Conservation (phyloP, 2,113 vertebrate species). For the Leucoraja erinaceus region DNA sequence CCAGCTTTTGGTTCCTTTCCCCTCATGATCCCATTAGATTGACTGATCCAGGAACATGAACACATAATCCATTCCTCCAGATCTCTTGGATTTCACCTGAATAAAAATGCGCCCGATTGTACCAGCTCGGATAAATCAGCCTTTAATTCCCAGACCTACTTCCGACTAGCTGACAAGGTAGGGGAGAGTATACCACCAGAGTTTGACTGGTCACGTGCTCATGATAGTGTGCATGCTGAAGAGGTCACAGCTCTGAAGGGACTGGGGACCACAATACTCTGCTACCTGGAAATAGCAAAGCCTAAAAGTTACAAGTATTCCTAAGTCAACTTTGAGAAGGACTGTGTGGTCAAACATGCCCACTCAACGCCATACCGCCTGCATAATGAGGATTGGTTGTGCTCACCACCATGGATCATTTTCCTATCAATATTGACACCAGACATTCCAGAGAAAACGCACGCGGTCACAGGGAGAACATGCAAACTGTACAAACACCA, state of each 20-base stretch:
- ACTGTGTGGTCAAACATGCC: no score
- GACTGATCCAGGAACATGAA: background rate
- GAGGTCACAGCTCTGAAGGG: no score
- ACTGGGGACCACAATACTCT: no score
- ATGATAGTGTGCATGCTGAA: background rate
- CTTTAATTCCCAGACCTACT: background rate
- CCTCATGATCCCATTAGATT: background rate
- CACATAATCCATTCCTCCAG: background rate
- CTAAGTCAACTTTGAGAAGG: no score
- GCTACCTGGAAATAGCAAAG: no score
- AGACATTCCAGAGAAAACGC: no score
- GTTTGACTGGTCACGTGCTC: background rate
- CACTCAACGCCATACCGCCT: no score
- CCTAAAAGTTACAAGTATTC: no score
- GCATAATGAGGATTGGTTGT: no score
- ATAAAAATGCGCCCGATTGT: background rate
- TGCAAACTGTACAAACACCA: no score
- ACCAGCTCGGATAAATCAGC: background rate
- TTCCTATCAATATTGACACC: background rate
- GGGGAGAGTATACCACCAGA: background rate
- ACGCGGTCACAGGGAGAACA: no score
- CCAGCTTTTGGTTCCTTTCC: background rate
- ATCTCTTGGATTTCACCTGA: background rate
- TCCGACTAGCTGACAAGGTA: background rate
- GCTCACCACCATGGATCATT: background rate